phyloP scores from a whole-genome alignment of 2,888 invertebrate genomes.

The Dermolepida albohirtum region DNA sequence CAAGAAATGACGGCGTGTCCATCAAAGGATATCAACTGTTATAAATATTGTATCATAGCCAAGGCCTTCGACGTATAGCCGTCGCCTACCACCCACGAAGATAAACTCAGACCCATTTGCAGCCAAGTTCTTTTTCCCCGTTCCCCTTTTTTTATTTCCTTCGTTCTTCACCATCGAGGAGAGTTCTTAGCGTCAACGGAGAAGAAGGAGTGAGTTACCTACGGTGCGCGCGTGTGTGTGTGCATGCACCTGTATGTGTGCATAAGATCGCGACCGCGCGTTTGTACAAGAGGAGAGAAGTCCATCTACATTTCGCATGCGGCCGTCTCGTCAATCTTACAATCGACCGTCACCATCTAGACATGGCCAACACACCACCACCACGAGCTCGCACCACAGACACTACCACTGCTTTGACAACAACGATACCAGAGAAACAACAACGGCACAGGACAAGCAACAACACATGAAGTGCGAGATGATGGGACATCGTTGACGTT shows the following conservation, averaged over 20 bases:
- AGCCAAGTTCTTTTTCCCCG: constrained; percentile 38
- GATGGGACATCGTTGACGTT: constrained; percentile 30
- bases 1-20: constrained; percentile 56
- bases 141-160: constrained; percentile 1
- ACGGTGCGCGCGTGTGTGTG: constrained; percentile 22
- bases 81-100: constrained; percentile 60
- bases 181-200: background rate
- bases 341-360: constrained; percentile 63
- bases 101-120: constrained; percentile 53
- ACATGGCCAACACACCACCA: constrained; percentile 61
- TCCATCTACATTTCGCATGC: constrained; percentile 58
- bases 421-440: constrained; percentile 1
- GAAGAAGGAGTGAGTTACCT: constrained; percentile 5
- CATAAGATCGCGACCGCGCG: background rate
- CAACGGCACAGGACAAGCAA: background rate
- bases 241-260: background rate
- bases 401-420: constrained; percentile 22
- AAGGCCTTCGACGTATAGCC: constrained; percentile 45
- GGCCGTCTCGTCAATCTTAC: constrained; percentile 61
- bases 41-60: constrained; percentile 62
- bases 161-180: background rate
- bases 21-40: constrained; percentile 60
- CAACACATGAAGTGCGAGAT: constrained; percentile 25
- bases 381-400: constrained; percentile 51
- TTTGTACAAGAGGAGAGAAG: background rate